A percentile compares a stretch with the other conserved stretches of the same genome.
Evolutionary conservation across 2,797 vertebrate genomes (phyloP).

Genomic region (Buceros bicornis): DNA sequence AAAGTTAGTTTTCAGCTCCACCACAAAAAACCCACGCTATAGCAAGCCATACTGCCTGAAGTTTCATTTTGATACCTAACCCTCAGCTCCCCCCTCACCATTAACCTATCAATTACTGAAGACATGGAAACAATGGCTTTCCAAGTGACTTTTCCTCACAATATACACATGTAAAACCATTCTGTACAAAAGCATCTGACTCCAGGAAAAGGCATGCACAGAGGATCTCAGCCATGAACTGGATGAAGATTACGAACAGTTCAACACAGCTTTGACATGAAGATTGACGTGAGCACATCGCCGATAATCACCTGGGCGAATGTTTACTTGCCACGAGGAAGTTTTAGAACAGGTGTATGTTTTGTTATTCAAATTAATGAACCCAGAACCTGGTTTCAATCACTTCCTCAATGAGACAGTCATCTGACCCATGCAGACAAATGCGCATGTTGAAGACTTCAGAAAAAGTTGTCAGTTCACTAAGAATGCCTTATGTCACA

Average conservation of each 20-base stretch:
- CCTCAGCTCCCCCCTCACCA: not conserved
- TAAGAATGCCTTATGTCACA: not conserved
- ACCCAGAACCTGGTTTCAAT: not conserved
- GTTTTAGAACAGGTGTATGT: not conserved
- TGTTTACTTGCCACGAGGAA: not conserved
- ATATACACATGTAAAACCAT: not conserved
- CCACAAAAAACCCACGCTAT: not conserved
- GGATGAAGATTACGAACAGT: not conserved
- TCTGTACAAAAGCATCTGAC: not conserved
- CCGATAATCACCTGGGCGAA: not conserved
- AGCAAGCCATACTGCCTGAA: not conserved
- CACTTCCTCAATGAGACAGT: not conserved
- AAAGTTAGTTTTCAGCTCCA: not conserved
- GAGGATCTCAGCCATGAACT: not conserved
- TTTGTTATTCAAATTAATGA: not conserved
- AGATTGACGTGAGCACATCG: rapidly evolving
- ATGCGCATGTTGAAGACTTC: rapidly evolving
- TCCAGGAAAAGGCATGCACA: not conserved
- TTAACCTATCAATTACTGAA: not conserved
- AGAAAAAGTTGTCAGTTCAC: not conserved
- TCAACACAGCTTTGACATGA: not conserved
- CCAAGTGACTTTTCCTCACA: not conserved
- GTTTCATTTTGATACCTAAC: not conserved
- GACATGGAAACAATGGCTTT: not conserved
- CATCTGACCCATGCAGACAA: not conserved